These are phyloP conservation scores for Spinus pinus DNA, from an alignment of 2,797 vertebrate species.

Conservation along the genomic window DNA sequence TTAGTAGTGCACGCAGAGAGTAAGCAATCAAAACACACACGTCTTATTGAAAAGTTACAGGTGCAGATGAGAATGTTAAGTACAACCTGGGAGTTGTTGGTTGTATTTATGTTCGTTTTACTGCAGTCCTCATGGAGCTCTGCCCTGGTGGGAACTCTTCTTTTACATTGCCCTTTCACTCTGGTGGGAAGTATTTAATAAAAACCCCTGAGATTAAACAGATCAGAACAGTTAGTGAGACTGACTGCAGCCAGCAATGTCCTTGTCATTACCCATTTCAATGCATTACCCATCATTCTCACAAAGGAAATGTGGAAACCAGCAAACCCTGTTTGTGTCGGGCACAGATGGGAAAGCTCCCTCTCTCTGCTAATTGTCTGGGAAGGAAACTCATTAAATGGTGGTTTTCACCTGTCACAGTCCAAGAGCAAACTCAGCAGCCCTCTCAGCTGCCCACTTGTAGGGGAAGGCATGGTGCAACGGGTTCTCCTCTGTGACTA, in stretches of 20 bases:
- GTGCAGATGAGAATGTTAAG: not conserved
- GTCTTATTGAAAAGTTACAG: not conserved
- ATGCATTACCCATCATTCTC: not conserved
- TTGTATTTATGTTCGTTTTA: not conserved
- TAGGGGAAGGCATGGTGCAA: not conserved
- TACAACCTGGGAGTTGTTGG: not conserved
- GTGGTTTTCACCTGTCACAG: conserved; percentile 56
- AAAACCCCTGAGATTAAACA: not conserved
- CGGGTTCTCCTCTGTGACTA: not conserved
- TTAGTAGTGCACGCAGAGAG: not conserved
- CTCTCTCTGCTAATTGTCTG: conserved; percentile 50
- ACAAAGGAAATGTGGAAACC: conserved; percentile 18
- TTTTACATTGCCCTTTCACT: not conserved
- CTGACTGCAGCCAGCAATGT: not conserved
- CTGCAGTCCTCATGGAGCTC: not conserved
- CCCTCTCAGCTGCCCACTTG: conserved; percentile 11
- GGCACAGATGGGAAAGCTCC: conserved; percentile 54
- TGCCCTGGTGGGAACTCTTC: not conserved
- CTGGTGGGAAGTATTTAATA: not conserved
- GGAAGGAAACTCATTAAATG: conserved; percentile 61
- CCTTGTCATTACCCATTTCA: not conserved
- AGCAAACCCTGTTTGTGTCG: not conserved
- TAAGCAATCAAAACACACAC: not conserved
- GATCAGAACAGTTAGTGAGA: not conserved
- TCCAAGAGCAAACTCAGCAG: conserved; percentile 12